phyloP scores from a whole-genome alignment of 2,888 invertebrate species.

The Glaucopsyche alexis region DNA sequence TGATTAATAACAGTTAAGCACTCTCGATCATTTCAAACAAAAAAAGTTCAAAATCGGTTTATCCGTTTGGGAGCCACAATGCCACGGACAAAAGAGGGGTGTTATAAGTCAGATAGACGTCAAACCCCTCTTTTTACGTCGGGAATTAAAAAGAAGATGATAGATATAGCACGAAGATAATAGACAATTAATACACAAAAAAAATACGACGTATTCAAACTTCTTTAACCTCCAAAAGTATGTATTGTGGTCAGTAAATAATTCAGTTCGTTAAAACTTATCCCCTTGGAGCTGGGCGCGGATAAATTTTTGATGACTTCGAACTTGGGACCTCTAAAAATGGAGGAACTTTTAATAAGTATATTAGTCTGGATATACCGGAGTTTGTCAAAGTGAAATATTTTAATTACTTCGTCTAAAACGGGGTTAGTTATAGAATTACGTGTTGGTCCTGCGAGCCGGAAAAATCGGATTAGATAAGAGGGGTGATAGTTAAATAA shows the following conservation, averaged over 20 bases:
- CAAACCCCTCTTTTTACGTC: no score
- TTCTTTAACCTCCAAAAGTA: not conserved
- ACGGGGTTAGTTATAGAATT: not conserved
- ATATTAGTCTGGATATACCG: conserved; percentile 11
- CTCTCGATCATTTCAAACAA: no score
- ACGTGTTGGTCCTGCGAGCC: not conserved
- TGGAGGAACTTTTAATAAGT: conserved; percentile 23
- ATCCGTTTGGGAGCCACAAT: no score
- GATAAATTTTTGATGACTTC: conserved; percentile 16
- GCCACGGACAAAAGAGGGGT: no score
- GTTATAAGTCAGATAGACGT: no score
- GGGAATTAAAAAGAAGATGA: no score
- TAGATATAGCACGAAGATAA: no score
- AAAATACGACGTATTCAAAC: not conserved
- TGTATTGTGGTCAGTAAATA: conserved; percentile 23
- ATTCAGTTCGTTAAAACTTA: conserved; percentile 25
- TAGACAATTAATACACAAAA: no score
- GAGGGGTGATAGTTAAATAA: not conserved
- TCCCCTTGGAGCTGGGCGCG: not conserved
- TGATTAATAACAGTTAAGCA: no score
- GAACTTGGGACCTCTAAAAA: not conserved
- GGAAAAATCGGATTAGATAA: not conserved
- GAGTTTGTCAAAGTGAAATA: not conserved
- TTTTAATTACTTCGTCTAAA: not conserved
- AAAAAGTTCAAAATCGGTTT: no score